Conservation (phyloP, 1,140 invertebrate genomes). For the Trichonephila inaurata region DNA sequence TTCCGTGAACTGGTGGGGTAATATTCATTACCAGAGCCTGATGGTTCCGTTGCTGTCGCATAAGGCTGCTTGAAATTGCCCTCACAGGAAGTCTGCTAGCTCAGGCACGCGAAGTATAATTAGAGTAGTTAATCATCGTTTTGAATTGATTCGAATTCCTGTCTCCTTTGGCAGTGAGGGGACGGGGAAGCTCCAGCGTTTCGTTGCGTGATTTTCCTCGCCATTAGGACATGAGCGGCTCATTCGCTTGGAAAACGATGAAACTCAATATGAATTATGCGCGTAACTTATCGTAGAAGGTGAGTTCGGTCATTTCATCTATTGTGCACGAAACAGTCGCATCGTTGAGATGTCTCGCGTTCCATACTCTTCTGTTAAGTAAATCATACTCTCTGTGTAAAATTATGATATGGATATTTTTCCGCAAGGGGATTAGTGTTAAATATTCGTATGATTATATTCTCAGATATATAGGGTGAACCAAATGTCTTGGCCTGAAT, state of each 20-base stretch:
- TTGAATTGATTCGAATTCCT: constrained; percentile 29
- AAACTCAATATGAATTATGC: constrained; percentile 38
- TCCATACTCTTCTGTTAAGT: background rate
- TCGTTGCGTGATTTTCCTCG: constrained; percentile 29
- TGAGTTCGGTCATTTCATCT: background rate
- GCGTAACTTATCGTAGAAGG: constrained; percentile 26
- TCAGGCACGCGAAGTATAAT: constrained; percentile 42
- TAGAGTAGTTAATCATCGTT: constrained; percentile 55
- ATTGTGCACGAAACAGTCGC: background rate
- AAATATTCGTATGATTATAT: background rate
- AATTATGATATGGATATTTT: constrained; percentile 2
- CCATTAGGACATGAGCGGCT: constrained; percentile 13
- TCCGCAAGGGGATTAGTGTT: background rate
- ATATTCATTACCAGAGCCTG: constrained; percentile 39
- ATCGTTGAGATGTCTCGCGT: background rate
- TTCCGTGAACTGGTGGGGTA: constrained; percentile 18
- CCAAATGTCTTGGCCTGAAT: too few relatives aligned
- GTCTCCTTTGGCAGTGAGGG: constrained; percentile 26
- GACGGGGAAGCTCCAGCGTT: background rate
- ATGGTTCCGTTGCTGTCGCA: constrained; percentile 19
- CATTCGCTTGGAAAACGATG: constrained; percentile 33
- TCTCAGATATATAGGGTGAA: too few relatives aligned
- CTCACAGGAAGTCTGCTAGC: background rate
- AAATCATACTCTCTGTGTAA: background rate
- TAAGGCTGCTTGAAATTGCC: constrained; percentile 12